phyloP scores from a whole-genome alignment of 1,140 invertebrate genomes.

The Brachionus manjavacas region DNA sequence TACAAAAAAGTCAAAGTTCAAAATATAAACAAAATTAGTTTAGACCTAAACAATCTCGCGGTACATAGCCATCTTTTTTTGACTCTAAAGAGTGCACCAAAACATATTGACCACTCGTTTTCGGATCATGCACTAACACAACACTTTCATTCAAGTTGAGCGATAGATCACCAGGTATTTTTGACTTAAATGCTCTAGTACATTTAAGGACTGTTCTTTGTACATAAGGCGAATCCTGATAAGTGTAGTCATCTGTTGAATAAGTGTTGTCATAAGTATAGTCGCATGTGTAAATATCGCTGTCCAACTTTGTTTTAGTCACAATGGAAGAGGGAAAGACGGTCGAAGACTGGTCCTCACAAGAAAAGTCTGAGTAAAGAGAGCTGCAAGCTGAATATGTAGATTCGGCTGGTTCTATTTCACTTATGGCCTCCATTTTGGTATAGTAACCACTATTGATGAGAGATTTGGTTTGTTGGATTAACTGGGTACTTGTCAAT shows the following conservation, averaged over 20 bases:
- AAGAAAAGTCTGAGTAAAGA: not conserved
- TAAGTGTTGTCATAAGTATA: not conserved
- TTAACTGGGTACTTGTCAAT: not conserved
- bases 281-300: not conserved
- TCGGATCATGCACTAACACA: not conserved
- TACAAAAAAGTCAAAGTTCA: too few relatives aligned
- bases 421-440: not conserved
- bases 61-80: not conserved
- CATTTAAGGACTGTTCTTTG: not conserved
- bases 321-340: constrained; percentile 9
- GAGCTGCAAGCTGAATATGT: not conserved
- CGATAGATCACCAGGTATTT: not conserved
- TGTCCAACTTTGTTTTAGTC: not conserved
- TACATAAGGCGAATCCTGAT: not conserved
- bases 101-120: not conserved
- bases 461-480: not conserved
- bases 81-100: not conserved
- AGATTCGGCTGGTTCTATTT: not conserved
- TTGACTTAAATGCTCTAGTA: not conserved
- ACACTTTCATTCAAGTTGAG: not conserved
- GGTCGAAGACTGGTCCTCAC: not conserved
- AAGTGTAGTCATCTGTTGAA: not conserved
- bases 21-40: not conserved
- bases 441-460: constrained; percentile 10
- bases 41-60: not conserved